Conservation (phyloP, 2,888 invertebrate genomes). For the Latrodectus hesperus region DNA sequence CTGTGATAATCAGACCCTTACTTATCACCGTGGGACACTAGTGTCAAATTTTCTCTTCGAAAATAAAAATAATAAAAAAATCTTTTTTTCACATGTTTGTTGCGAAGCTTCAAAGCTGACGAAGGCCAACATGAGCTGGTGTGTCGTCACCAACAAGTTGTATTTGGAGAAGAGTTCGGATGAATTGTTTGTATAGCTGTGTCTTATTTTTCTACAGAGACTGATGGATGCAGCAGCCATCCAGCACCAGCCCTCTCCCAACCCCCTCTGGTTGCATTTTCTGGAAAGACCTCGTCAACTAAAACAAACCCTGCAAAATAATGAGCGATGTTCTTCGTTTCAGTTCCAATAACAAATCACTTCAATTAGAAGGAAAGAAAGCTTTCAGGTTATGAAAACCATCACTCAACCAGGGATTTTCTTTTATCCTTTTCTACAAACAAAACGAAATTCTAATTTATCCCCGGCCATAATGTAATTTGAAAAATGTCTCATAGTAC, state of each 20-base stretch:
- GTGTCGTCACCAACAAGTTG: not conserved
- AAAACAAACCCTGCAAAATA: slow-evolving; percentile 19
- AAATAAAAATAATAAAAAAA: no score
- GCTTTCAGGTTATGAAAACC: not conserved
- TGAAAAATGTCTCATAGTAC: no score
- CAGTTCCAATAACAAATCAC: slow-evolving; percentile 61
- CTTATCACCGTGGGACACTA: no score
- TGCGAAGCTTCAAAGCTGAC: no score
- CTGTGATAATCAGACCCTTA: no score
- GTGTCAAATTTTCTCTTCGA: no score
- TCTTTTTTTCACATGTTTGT: no score
- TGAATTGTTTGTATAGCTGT: slow-evolving; percentile 57
- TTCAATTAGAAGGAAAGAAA: slow-evolving; percentile 40
- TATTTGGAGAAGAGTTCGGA: not conserved
- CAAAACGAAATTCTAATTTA: no score
- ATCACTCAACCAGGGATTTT: no score
- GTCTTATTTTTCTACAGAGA: slow-evolving; percentile 28
- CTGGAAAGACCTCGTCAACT: slow-evolving; percentile 10
- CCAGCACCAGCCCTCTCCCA: not conserved
- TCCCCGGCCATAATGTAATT: no score
- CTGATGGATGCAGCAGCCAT: slow-evolving; percentile 33
- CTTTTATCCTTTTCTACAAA: no score
- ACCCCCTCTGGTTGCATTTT: not conserved
- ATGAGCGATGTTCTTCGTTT: slow-evolving; percentile 33
- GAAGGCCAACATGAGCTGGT: not conserved